Evolutionary conservation across 2,113 vertebrate genomes (phyloP).

Genomic region (Archilochus colubris): DNA sequence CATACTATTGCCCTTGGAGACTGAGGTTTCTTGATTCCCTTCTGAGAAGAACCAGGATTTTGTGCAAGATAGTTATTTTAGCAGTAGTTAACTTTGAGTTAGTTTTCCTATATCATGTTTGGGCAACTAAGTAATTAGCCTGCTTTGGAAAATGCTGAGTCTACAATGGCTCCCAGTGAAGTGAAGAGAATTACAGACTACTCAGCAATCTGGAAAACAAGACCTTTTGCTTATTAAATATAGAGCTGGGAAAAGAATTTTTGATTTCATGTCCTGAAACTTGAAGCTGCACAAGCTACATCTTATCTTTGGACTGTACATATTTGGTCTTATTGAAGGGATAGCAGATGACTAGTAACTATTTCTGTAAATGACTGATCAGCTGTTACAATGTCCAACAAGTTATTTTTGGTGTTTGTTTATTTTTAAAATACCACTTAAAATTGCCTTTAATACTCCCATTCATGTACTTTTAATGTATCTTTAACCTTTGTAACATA

Average conservation of each 20-base stretch:
- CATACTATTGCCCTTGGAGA: accelerated
- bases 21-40: not conserved
- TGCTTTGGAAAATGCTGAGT: slow-evolving; percentile 56
- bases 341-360: not conserved
- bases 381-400: not conserved
- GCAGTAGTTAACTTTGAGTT: slow-evolving; percentile 10
- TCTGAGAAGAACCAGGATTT: not conserved
- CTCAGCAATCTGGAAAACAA: slow-evolving; percentile 39
- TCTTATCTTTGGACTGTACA: not conserved
- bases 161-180: slow-evolving; percentile 12
- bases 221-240: slow-evolving; percentile 57
- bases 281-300: not conserved
- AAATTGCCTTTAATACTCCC: not conserved
- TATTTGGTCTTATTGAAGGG: not conserved
- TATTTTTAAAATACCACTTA: not conserved
- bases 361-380: not conserved
- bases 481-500: slow-evolving; percentile 1
- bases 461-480: not conserved
- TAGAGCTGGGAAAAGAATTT: slow-evolving; percentile 26
- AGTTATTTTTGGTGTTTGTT: not conserved
- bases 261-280: slow-evolving; percentile 21
- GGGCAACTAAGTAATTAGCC: slow-evolving; percentile 63
- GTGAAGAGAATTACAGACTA: slow-evolving; percentile 53
- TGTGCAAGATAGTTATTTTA: not conserved
- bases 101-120: slow-evolving; percentile 38